Evolutionary conservation across 2,888 invertebrate species (phyloP).

Genomic region (Aplocera efformata): DNA sequence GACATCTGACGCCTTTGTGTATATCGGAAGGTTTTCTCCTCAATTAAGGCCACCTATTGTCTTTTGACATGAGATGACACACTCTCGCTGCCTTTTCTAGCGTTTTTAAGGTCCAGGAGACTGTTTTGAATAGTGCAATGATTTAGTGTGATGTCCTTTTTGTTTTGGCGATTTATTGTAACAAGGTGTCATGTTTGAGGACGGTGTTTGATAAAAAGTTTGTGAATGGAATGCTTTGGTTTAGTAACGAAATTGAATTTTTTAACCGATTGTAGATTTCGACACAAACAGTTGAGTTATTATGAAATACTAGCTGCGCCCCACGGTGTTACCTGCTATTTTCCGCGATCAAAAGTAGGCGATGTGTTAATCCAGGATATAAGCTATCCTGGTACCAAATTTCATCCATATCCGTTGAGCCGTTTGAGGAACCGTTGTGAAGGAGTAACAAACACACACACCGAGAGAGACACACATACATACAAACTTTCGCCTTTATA

Average conservation of each 20-base stretch:
- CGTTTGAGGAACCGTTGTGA: too few relatives aligned
- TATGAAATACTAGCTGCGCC: too few relatives aligned
- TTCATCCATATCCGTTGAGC: too few relatives aligned
- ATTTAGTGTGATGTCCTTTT: constrained; percentile 67
- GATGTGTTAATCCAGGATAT: too few relatives aligned
- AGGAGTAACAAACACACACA: too few relatives aligned
- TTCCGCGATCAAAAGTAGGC: too few relatives aligned
- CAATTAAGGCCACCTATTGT: constrained; percentile 72
- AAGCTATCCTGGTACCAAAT: too few relatives aligned
- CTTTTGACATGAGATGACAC: constrained; percentile 70
- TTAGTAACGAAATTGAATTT: constrained; percentile 28
- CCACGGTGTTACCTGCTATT: too few relatives aligned
- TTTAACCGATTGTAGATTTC: too few relatives aligned
- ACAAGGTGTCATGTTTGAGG: constrained; percentile 47
- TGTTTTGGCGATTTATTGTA: constrained; percentile 67
- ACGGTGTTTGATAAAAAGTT: constrained; percentile 44
- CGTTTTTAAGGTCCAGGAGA: constrained; percentile 45
- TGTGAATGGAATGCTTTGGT: constrained; percentile 25
- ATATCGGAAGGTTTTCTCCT: constrained; percentile 55
- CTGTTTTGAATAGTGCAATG: constrained; percentile 72
- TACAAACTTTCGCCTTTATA: too few relatives aligned
- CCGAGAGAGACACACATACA: too few relatives aligned
- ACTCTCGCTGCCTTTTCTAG: constrained; percentile 44
- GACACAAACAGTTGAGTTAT: too few relatives aligned
- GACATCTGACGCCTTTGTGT: constrained; percentile 75